Evolutionary conservation across 2,888 invertebrate species (phyloP).

Genomic region (Melanostoma mellinum): DNA sequence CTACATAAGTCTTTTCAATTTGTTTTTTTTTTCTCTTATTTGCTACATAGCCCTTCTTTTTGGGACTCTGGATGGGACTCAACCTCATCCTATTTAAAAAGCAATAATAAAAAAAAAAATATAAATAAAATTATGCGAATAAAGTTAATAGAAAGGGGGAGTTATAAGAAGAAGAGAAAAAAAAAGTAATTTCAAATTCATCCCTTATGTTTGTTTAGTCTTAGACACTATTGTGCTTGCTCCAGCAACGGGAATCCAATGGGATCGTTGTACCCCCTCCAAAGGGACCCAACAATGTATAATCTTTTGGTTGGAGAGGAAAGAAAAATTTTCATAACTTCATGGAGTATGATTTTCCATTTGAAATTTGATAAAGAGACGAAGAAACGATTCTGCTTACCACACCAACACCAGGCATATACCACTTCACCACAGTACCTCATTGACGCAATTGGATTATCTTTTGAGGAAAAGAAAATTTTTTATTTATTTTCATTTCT

Average conservation of each 20-base stretch:
- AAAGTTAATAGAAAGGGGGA: conserved; percentile 26
- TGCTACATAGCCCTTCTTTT: background rate
- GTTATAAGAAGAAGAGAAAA: background rate
- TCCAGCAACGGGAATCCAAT: conserved; percentile 4
- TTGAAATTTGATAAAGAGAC: conserved; percentile 45
- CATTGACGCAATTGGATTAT: conserved; percentile 68
- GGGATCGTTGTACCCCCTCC: background rate
- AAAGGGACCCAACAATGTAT: conserved; percentile 34
- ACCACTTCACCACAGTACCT: background rate
- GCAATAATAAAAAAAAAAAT: conserved; percentile 54
- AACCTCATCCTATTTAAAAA: conserved; percentile 19
- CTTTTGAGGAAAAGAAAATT: conserved; percentile 51
- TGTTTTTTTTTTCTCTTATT: conserved; percentile 24
- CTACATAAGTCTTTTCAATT: conserved; percentile 55
- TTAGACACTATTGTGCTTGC: conserved; percentile 50
- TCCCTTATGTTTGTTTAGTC: conserved; percentile 64
- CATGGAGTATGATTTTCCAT: conserved; percentile 62
- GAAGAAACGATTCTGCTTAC: conserved; percentile 5
- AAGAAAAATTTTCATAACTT: conserved; percentile 62
- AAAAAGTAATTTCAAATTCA: conserved; percentile 64
- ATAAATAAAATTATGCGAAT: conserved; percentile 70
- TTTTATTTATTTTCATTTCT: background rate
- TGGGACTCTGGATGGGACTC: conserved; percentile 21
- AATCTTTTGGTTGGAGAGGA: conserved; percentile 36
- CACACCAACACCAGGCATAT: background rate